These are phyloP conservation scores for Rotaria socialis DNA, from an alignment of 2,888 invertebrate species.

Conservation along the genomic window DNA sequence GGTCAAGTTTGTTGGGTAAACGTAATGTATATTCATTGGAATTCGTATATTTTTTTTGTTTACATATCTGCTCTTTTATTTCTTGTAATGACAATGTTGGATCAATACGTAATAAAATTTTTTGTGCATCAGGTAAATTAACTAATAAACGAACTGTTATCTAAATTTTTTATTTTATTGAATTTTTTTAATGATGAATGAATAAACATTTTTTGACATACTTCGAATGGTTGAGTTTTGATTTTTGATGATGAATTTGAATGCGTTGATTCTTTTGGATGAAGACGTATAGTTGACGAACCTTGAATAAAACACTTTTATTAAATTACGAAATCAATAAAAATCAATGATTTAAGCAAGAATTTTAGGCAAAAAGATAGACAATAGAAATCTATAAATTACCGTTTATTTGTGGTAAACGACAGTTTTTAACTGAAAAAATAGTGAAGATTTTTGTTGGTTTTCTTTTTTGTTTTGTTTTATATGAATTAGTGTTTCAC, in stretches of 20 bases:
- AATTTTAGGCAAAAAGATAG: not conserved
- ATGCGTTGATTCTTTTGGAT: not conserved
- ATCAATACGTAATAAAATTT: conserved; percentile 12
- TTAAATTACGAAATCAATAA: not conserved
- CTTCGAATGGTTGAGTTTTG: conserved; percentile 10
- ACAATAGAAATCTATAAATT: not conserved
- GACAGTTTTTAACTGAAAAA: conserved; percentile 29
- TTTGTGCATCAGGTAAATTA: conserved; percentile 24
- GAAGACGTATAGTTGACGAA: conserved; percentile 17
- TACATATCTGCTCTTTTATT: conserved; percentile 33
- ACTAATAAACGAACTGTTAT: conserved; percentile 31
- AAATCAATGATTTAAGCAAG: not conserved
- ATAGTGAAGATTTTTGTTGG: not conserved
- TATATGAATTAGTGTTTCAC: too few relatives aligned
- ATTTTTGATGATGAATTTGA: not conserved
- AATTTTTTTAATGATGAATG: not conserved
- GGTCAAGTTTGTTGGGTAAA: not conserved
- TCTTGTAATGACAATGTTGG: conserved; percentile 33
- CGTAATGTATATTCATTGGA: conserved; percentile 19
- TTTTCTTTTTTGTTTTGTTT: not conserved
- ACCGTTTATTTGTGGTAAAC: conserved; percentile 27
- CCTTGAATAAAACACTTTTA: not conserved
- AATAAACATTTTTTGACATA: not conserved
- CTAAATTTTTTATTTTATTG: not conserved
- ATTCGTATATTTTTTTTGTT: conserved; percentile 4